phyloP scores from a whole-genome alignment of 2,113 vertebrate species.

The Dolichallabes microphthalmus region DNA sequence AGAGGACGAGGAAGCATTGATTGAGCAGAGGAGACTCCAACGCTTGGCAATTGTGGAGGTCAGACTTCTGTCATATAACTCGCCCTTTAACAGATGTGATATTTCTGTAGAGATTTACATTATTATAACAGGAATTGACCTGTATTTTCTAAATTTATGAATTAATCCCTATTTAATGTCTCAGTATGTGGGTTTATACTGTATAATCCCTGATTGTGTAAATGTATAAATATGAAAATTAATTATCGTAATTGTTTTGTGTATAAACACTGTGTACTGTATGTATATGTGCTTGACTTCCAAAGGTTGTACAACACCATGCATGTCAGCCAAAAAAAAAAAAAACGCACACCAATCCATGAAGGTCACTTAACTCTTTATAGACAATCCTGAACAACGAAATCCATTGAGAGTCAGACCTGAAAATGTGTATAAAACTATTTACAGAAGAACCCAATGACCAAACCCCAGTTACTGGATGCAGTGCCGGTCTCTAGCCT shows the following conservation, averaged over 20 bases:
- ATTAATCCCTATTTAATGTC: not conserved
- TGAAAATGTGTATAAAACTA: too few relatives aligned
- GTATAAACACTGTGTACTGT: not conserved
- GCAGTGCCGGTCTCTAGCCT: too few relatives aligned
- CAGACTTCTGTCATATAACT: not conserved
- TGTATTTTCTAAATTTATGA: not conserved
- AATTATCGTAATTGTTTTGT: not conserved
- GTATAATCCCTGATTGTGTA: not conserved
- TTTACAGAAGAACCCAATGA: too few relatives aligned
- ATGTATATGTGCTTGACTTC: too few relatives aligned
- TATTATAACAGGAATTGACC: not conserved
- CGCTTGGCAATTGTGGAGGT: slow-evolving; percentile 95
- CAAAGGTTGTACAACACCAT: too few relatives aligned
- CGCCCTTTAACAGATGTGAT: not conserved
- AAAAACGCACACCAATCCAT: too few relatives aligned
- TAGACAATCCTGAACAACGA: too few relatives aligned
- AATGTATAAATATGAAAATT: too few relatives aligned
- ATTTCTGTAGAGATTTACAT: not conserved
- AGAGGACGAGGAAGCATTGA: slow-evolving; percentile 93
- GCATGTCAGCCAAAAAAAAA: too few relatives aligned
- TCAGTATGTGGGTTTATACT: not conserved
- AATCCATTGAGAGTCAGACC: too few relatives aligned
- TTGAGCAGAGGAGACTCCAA: slow-evolving; percentile 89
- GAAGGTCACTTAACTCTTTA: too few relatives aligned
- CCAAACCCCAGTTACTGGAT: too few relatives aligned